Evolutionary conservation across 2,113 vertebrate species (phyloP).

Genomic region (Stegostoma tigrinum): DNA sequence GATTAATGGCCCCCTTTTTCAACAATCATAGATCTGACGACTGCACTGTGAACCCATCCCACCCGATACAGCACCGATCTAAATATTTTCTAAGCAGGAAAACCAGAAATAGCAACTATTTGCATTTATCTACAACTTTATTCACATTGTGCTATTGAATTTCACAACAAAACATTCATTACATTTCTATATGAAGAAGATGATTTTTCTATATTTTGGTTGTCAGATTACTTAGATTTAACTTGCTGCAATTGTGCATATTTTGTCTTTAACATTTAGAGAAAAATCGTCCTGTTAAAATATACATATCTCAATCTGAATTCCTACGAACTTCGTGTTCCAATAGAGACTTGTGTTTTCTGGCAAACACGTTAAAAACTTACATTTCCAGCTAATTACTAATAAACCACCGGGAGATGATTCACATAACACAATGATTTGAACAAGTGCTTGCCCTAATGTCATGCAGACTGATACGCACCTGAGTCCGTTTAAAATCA

Average conservation of each 20-base stretch:
- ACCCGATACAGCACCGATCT: background rate
- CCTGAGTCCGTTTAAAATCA: conserved; percentile 31
- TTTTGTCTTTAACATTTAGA: background rate
- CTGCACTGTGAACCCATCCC: background rate
- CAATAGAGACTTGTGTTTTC: background rate
- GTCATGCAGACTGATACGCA: conserved; percentile 9
- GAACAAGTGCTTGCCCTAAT: background rate
- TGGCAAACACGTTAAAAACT: background rate
- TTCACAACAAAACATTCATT: background rate
- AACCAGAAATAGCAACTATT: background rate
- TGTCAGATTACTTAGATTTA: background rate
- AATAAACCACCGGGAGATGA: background rate
- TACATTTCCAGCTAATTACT: conserved; percentile 13
- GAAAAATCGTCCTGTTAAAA: background rate
- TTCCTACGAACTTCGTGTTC: background rate
- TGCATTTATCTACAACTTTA: background rate
- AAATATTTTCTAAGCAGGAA: background rate
- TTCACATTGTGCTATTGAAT: background rate
- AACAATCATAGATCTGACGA: background rate
- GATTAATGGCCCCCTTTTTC: background rate
- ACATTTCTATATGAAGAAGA: background rate
- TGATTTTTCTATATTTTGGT: background rate
- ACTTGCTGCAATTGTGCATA: background rate
- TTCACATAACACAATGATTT: background rate
- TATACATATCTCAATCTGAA: background rate